These are phyloP conservation scores for Hippasteria phrygiana DNA, from an alignment of 53 echinoderm and acorn worm species.

Conservation along the genomic window DNA sequence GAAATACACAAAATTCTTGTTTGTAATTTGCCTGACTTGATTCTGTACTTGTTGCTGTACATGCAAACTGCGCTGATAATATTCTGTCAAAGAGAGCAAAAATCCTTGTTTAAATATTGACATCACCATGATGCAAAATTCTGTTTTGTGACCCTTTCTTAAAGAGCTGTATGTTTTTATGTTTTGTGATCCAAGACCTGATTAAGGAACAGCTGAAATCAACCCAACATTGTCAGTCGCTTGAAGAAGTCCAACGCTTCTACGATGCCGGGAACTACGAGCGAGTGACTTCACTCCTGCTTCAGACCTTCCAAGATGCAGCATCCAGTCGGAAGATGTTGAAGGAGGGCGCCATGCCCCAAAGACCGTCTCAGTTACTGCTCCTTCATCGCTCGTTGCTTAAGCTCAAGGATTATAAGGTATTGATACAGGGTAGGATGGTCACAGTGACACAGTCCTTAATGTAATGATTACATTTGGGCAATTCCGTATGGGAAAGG, in stretches of 20 bases:
- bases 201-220: constrained; percentile 79
- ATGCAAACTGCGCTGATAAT: no score
- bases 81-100: no score
- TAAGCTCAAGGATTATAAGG: constrained; percentile 80
- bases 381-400: constrained; percentile 72
- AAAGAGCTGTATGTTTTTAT: no score
- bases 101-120: no score
- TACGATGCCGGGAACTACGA: constrained; percentile 74
- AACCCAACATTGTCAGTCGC: constrained; percentile 84
- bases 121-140: no score
- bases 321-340: constrained; percentile 38
- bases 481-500: no score
- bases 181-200: neutral
- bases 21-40: no score
- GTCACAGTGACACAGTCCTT: no score
- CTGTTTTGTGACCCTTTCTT: no score
- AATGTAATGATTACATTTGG: no score
- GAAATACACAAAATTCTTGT: no score
- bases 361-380: constrained; percentile 74
- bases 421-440: constrained; percentile 5
- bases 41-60: no score
- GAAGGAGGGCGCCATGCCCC: constrained; percentile 39
- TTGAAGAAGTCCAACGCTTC: constrained; percentile 89
- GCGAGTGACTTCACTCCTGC: constrained; percentile 77
- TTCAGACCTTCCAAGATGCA: constrained; percentile 71